phyloP scores from a whole-genome alignment of 1,140 invertebrate genomes.

The Uloborus diversus region DNA sequence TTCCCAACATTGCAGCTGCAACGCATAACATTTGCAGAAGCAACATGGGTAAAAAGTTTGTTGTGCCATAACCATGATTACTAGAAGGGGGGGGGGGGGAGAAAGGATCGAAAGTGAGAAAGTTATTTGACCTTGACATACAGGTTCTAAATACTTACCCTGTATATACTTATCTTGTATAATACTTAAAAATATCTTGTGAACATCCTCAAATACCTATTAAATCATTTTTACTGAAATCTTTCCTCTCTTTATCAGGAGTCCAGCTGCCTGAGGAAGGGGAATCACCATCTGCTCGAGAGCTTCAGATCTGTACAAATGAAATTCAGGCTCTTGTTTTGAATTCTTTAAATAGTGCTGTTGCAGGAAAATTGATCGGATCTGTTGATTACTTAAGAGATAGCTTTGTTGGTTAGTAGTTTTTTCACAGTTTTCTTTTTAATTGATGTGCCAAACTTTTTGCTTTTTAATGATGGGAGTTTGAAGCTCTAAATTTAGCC shows the following conservation, averaged over 20 bases:
- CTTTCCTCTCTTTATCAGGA: constrained; percentile 60
- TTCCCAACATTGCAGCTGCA: no score
- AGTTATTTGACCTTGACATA: no score
- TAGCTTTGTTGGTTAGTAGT: constrained; percentile 73
- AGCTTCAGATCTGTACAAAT: constrained; percentile 70
- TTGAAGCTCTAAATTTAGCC: no score
- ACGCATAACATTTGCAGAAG: no score
- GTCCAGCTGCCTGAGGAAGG: constrained; percentile 62
- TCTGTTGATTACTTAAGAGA: constrained; percentile 85
- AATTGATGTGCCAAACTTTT: neutral
- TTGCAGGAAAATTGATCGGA: constrained; percentile 81
- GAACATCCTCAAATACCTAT: neutral
- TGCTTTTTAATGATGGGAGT: no score
- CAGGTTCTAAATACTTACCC: no score
- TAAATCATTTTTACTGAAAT: neutral
- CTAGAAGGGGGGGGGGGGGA: no score
- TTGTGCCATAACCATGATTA: no score
- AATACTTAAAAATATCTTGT: neutral
- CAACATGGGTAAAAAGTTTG: no score
- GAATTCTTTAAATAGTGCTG: constrained; percentile 77
- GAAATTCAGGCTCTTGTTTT: constrained; percentile 84
- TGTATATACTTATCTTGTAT: no score
- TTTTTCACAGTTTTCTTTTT: neutral
- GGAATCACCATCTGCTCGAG: constrained; percentile 61
- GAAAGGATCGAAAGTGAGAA: no score